Base-by-base conservation (phyloP, 2,113 vertebrate genomes). In the Nothoprocta perdicaria region DNA sequence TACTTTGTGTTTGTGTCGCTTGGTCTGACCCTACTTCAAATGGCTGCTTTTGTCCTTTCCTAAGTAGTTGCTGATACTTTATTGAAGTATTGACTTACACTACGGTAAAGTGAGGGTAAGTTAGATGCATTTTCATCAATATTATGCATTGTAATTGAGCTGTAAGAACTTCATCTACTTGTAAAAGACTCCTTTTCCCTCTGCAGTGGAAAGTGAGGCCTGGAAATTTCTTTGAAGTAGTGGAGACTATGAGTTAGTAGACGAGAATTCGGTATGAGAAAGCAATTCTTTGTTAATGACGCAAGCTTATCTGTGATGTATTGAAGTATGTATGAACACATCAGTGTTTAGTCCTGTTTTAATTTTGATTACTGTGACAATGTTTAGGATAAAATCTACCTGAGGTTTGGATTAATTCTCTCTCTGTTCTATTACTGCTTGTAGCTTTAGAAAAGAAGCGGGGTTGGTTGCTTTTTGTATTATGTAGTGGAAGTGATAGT, bases 211-310 rank as follows among this genome's bases (percentile, higher is more conserved):
- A 67, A 81, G 33, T 46, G 50, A 68, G 80, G 63, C 50, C 16
- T 84, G 57, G 43, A 86, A 78, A 33, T 29, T 73, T 79, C 43
- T 83, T 83, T n/a, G 35, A 38, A 60, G 50, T 23, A 23, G 26
- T 23, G 65, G 46, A 27, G 27, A n/a, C 60, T 67, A 31, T 81
- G 62, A 75, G 18, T 79, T 52, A 38, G 50, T 58, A 60, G 58
- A 48, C 43, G 62, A 60, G 74, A 82, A 84, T 82, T 9, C 7
- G 55, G 38, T 38, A 52, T 88, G 83, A 94, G 61, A 92, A 88
- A 43, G 80, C 75, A 88, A 9, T 65, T 78, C 43, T 80, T 84
- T 72, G 38, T 78, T 63, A 43, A 26, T 81, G 69, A 43, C 29
- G 18, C 2, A 27, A 41, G 18, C 78, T 88, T 74, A 17, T 84